Percentiles rank a stretch among this genome's conserved stretches.
These are phyloP conservation scores for Lutraria lutraria DNA, from an alignment of 2,888 invertebrate species.

Conservation along the genomic window DNA sequence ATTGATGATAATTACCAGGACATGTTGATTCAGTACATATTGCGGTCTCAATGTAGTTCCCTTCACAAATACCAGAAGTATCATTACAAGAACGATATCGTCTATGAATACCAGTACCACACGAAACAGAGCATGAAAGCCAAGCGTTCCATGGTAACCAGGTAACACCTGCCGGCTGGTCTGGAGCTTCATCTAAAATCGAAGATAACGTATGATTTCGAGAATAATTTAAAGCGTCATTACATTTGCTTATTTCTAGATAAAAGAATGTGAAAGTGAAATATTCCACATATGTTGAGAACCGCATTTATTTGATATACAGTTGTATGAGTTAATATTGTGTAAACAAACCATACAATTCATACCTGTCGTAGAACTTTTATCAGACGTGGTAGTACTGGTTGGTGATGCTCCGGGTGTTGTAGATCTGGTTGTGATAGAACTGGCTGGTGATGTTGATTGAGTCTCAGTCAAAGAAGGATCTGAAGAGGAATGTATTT, in stretches of 20 bases:
- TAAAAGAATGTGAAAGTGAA: not conserved
- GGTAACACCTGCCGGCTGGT: not conserved
- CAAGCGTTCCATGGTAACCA: constrained; percentile 26
- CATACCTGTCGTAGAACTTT: not conserved
- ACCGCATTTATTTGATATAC: too few relatives aligned
- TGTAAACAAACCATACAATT: not conserved
- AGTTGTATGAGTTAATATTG: too few relatives aligned
- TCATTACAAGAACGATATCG: constrained; percentile 23
- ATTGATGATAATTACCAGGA: constrained; percentile 14
- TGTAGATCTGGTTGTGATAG: not conserved
- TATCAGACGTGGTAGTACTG: not conserved
- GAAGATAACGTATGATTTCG: too few relatives aligned
- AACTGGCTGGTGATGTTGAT: not conserved
- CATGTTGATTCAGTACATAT: not conserved
- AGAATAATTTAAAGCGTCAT: too few relatives aligned
- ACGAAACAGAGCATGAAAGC: constrained; percentile 30
- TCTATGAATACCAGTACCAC: constrained; percentile 30
- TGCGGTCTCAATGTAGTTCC: constrained; percentile 16
- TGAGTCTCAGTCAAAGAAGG: not conserved
- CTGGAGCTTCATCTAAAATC: too few relatives aligned
- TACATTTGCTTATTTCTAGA: not conserved
- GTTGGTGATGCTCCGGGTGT: not conserved
- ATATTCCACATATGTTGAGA: too few relatives aligned
- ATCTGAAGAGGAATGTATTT: not conserved
- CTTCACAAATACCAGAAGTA: constrained; percentile 8